phyloP scores from a whole-genome alignment of 2,888 invertebrate genomes.

The Plebejus anna region DNA sequence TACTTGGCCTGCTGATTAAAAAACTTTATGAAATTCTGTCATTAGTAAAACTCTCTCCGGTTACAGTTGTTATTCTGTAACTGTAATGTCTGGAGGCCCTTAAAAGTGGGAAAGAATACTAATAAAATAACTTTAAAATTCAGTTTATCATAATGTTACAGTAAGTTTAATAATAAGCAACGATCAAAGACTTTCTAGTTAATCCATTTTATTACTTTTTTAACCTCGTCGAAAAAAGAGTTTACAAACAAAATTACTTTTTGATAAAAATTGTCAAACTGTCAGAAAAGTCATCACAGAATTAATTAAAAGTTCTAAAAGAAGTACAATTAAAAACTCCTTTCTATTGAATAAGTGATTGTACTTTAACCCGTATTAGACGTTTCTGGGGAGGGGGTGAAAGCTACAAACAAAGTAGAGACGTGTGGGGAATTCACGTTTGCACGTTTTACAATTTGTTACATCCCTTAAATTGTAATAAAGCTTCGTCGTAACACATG shows the following conservation, averaged over 20 bases:
- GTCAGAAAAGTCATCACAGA: background rate
- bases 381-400: conserved; percentile 54
- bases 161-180: too few relatives aligned
- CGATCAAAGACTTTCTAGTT: background rate
- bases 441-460: conserved; percentile 74
- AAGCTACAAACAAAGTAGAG: conserved; percentile 59
- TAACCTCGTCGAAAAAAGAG: background rate
- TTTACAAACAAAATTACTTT: background rate
- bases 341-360: conserved; percentile 32
- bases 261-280: background rate
- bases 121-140: too few relatives aligned
- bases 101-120: background rate
- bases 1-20: conserved; percentile 20
- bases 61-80: background rate
- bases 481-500: conserved; percentile 69
- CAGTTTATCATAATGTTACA: too few relatives aligned
- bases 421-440: conserved; percentile 69
- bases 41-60: conserved; percentile 32
- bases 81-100: background rate
- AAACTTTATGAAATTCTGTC: conserved; percentile 29
- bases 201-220: background rate
- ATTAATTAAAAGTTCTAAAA: conserved; percentile 30
- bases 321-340: conserved; percentile 40
- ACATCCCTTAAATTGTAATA: conserved; percentile 76
- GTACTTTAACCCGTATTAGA: conserved; percentile 48